phyloP scores from a whole-genome alignment of 2,888 invertebrate species.

The Drosophila kuntzei region DNA sequence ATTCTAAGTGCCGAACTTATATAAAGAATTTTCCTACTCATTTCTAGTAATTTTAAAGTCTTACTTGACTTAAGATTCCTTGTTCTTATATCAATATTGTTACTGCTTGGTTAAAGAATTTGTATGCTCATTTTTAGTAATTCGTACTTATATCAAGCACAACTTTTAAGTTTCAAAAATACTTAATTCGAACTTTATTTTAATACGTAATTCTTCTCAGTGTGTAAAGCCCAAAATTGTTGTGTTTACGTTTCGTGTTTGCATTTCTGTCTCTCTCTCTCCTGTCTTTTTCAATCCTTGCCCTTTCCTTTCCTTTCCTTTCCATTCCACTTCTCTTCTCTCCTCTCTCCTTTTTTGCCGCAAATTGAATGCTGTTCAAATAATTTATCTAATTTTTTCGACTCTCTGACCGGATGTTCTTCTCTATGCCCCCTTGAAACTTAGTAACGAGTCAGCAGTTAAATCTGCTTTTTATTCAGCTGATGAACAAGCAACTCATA shows the following conservation, averaged over 20 bases:
- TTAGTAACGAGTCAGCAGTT: constrained; percentile 40
- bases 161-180: no score
- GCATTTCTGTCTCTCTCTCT: constrained; percentile 57
- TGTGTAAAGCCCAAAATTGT: constrained; percentile 30
- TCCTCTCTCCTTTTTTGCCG: constrained; percentile 31
- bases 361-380: constrained; percentile 71
- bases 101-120: no score
- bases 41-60: no score
- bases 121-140: no score
- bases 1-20: no score
- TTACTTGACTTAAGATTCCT: no score
- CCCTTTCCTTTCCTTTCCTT: constrained; percentile 2
- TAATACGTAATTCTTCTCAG: no score
- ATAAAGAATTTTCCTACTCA: no score
- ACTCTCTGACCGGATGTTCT: constrained; percentile 16
- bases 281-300: constrained; percentile 9
- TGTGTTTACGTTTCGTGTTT: constrained; percentile 63
- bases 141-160: no score
- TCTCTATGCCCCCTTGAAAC: constrained; percentile 1
- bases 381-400: constrained; percentile 65
- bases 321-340: not conserved
- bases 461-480: constrained; percentile 5
- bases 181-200: no score
- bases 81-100: no score
- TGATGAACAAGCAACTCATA: constrained; percentile 17